These are phyloP conservation scores for Calidris pugnax DNA, from an alignment of 2,113 vertebrate genomes.

Conservation along the genomic window DNA sequence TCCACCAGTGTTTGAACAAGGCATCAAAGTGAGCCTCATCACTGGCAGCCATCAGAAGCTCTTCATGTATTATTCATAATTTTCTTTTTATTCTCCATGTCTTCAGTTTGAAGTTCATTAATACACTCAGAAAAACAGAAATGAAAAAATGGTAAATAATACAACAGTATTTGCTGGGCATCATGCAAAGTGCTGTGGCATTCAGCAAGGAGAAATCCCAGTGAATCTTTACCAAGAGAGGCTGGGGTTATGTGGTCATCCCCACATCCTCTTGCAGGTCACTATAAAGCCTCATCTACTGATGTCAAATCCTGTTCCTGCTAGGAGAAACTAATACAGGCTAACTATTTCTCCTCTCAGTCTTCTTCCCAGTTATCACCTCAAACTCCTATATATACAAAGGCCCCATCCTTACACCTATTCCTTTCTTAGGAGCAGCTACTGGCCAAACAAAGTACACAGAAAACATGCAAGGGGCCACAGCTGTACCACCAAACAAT, in stretches of 20 bases:
- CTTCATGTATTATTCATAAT: background rate
- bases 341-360: background rate
- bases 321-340: background rate
- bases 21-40: background rate
- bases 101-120: background rate
- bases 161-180: background rate
- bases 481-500: background rate
- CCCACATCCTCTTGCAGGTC: background rate
- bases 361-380: background rate
- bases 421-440: background rate
- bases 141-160: background rate
- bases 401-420: background rate
- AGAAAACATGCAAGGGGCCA: background rate
- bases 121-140: background rate
- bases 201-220: background rate
- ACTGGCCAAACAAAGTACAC: background rate
- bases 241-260: background rate
- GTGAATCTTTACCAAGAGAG: background rate
- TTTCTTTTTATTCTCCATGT: background rate
- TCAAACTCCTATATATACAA: background rate
- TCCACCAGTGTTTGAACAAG: background rate
- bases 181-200: background rate
- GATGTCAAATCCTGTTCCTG: background rate
- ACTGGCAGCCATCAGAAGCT: background rate
- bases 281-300: background rate